These are phyloP conservation scores for Apus apus DNA, from an alignment of 2,113 vertebrate genomes.

Conservation along the genomic window DNA sequence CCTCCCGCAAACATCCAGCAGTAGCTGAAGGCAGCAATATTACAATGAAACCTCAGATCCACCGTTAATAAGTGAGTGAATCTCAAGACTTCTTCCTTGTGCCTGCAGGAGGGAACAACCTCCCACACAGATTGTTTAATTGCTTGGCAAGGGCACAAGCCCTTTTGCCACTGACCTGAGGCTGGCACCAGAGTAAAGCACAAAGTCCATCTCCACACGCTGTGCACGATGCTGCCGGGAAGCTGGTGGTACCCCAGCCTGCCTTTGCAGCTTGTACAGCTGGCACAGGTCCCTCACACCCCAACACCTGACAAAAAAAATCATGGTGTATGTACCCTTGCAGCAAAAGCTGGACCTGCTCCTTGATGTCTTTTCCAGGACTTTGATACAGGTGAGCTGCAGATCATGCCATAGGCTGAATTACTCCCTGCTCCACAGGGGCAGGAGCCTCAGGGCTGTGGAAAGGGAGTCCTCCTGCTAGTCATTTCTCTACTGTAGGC, in stretches of 20 bases:
- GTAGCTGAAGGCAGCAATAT: background rate
- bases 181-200: background rate
- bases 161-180: background rate
- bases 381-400: background rate
- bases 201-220: background rate
- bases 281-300: background rate
- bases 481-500: background rate
- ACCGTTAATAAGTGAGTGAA: background rate
- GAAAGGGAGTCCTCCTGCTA: background rate
- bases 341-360: background rate
- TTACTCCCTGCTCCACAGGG: background rate
- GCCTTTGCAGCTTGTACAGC: background rate
- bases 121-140: background rate
- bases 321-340: rapidly evolving
- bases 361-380: background rate
- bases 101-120: background rate
- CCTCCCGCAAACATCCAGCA: background rate
- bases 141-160: background rate
- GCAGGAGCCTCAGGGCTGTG: background rate
- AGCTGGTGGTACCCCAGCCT: background rate
- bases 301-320: background rate
- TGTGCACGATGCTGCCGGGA: rapidly evolving
- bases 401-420: background rate
- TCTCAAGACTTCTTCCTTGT: background rate
- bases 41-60: background rate